phyloP scores from a whole-genome alignment of 2,113 vertebrate species.

The Trachemys scripta region DNA sequence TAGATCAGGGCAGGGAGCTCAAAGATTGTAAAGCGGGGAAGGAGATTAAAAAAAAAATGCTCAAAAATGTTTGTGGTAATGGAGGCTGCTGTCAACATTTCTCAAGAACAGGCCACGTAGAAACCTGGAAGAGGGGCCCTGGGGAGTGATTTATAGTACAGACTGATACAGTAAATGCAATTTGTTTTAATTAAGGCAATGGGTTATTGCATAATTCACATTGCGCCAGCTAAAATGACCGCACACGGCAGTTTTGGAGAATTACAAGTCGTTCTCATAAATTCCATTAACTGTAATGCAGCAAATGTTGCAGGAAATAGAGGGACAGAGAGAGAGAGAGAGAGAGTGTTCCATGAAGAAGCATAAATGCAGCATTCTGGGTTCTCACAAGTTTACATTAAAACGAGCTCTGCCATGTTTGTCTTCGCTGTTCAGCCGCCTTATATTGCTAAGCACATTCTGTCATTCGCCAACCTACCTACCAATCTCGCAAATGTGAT shows the following conservation, averaged over 20 bases:
- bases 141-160: constrained; percentile 72
- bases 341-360: constrained; percentile 34
- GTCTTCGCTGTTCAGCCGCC: not conserved
- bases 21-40: not conserved
- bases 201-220: constrained; percentile 82
- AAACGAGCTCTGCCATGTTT: constrained; percentile 12
- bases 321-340: not conserved
- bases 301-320: constrained; percentile 66
- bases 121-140: constrained; percentile 69
- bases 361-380: constrained; percentile 45
- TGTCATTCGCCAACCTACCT: not conserved
- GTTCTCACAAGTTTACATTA: constrained; percentile 11
- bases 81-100: constrained; percentile 76
- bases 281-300: constrained; percentile 76
- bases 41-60: constrained; percentile 45
- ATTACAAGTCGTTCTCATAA: constrained; percentile 75
- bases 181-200: constrained; percentile 84
- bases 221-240: constrained; percentile 71
- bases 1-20: not conserved
- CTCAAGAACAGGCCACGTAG: constrained; percentile 59
- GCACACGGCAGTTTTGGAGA: constrained; percentile 74
- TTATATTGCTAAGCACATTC: not conserved
- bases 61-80: constrained; percentile 60
- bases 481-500: not conserved
- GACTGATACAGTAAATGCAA: constrained; percentile 76